These are phyloP conservation scores for Notiomystis cincta DNA, from an alignment of 2,113 vertebrate genomes.

Conservation along the genomic window DNA sequence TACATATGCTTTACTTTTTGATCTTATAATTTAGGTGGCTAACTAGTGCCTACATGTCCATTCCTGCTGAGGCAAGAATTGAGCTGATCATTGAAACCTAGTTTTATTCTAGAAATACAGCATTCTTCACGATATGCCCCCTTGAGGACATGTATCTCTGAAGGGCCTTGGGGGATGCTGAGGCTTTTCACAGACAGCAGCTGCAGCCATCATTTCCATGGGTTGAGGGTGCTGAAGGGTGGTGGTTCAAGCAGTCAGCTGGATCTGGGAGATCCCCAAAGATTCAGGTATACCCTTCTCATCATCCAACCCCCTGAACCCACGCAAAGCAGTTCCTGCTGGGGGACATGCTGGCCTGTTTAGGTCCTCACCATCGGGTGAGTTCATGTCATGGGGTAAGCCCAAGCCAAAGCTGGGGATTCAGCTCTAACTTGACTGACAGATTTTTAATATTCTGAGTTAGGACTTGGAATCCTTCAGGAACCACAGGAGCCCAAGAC, in stretches of 20 bases:
- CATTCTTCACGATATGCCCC: neutral
- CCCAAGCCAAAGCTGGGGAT: neutral
- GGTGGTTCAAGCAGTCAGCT: neutral
- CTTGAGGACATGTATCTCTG: neutral
- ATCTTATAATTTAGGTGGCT: neutral
- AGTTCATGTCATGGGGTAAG: accelerated
- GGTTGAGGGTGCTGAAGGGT: neutral
- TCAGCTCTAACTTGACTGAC: neutral
- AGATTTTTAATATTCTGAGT: neutral
- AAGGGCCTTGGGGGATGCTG: too few species aligned
- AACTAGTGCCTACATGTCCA: neutral
- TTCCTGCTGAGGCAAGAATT: neutral
- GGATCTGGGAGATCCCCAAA: neutral
- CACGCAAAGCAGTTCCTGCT: neutral
- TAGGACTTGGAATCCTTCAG: neutral
- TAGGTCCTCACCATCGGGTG: accelerated
- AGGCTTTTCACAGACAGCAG: neutral
- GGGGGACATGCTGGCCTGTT: accelerated
- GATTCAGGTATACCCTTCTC: neutral
- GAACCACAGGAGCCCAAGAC: neutral
- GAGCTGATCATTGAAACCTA: neutral
- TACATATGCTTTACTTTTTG: neutral
- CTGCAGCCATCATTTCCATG: neutral
- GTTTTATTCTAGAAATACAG: neutral
- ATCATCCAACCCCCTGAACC: accelerated